A percentile compares a stretch with the other conserved stretches of the same genome.
phyloP scores from a whole-genome alignment of 2,888 invertebrate species.

The Melipona beecheii region DNA sequence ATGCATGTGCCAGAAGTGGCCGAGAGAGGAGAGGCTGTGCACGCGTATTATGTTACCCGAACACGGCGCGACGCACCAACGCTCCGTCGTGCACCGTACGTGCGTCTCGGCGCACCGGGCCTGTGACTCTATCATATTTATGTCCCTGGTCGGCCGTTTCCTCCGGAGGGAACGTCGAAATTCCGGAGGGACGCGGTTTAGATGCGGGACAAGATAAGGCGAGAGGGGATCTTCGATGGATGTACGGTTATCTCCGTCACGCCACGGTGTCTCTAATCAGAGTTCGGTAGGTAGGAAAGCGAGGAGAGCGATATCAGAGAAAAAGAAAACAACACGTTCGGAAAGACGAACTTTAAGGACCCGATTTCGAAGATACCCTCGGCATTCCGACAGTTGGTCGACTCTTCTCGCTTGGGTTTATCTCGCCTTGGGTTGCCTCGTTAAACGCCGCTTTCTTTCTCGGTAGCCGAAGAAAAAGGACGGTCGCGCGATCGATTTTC shows the following conservation, averaged over 20 bases:
- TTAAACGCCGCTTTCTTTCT: conserved; percentile 14
- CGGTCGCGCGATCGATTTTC: conserved; percentile 36
- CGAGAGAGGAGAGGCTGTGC: conserved; percentile 43
- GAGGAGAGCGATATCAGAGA: conserved; percentile 37
- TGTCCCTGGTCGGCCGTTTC: conserved; percentile 68
- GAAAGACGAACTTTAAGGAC: conserved; percentile 16
- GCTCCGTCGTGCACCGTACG: conserved; percentile 52
- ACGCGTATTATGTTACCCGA: conserved; percentile 71
- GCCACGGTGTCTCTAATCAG: conserved; percentile 44
- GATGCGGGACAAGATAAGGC: conserved; percentile 54
- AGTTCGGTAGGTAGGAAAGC: neutral
- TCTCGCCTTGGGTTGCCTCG: conserved; percentile 15
- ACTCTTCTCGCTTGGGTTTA: conserved; percentile 22
- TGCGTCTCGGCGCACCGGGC: conserved; percentile 57
- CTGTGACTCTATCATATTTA: conserved; percentile 79
- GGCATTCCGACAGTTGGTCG: conserved; percentile 38
- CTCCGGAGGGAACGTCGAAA: conserved; percentile 45
- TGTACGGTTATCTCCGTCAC: conserved; percentile 33
- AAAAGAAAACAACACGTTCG: neutral
- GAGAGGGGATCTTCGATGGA: conserved; percentile 49
- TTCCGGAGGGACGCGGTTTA: conserved; percentile 46
- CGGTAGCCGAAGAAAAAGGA: neutral
- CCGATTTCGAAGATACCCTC: conserved; percentile 50
- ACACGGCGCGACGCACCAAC: conserved; percentile 43
- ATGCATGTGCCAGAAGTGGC: conserved; percentile 74